Conservation (phyloP, 2,113 vertebrate species). For the Butastur rufipennis region DNA sequence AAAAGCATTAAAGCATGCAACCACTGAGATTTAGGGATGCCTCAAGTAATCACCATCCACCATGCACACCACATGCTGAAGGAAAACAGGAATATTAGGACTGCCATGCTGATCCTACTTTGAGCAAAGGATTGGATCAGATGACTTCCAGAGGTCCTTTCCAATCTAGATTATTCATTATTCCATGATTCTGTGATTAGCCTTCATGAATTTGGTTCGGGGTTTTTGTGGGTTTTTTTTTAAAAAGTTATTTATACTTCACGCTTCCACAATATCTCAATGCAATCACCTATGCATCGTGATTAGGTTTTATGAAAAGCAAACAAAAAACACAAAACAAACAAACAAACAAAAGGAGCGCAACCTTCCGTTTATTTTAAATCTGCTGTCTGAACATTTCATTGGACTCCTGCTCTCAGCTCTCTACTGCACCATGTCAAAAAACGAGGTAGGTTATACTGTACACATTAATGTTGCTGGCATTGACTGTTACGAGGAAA, state of each 20-base stretch:
- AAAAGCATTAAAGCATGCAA: background rate
- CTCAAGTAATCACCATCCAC: background rate
- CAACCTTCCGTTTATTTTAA: background rate
- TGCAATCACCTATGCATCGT: background rate
- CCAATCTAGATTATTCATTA: background rate
- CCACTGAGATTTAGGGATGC: background rate
- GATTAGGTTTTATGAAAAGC: background rate
- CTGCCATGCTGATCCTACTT: background rate
- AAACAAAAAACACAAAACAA: background rate
- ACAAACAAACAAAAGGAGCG: background rate
- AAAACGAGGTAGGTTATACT: background rate
- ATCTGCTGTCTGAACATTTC: background rate
- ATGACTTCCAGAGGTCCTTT: background rate
- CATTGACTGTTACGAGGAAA: background rate
- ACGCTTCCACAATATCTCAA: background rate
- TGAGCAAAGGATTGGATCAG: background rate
- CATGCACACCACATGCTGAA: background rate
- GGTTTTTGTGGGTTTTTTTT: background rate
- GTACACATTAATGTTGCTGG: background rate
- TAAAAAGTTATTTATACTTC: background rate
- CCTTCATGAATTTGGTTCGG: background rate
- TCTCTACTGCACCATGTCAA: accelerated
- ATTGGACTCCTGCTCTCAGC: background rate
- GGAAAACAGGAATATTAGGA: background rate
- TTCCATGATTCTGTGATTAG: background rate